phyloP scores from a whole-genome alignment of 2,888 invertebrate genomes.

The Cerceris rybyensis region DNA sequence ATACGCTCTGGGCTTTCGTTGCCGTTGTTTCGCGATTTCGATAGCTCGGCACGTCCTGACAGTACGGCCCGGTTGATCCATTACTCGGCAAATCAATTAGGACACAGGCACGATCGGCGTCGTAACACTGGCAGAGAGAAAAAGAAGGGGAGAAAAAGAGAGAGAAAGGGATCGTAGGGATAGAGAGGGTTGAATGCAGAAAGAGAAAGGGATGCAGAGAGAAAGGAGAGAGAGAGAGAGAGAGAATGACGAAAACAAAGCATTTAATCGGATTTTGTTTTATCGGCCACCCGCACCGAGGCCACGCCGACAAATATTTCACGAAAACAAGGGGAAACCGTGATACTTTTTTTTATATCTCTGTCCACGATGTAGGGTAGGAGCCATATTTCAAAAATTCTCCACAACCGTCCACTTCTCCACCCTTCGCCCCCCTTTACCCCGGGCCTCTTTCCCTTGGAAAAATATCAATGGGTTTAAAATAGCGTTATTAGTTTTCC shows the following conservation, averaged over 20 bases:
- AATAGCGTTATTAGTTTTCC: too few relatives aligned
- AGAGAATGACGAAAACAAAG: conserved; percentile 70
- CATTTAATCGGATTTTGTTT: conserved; percentile 75
- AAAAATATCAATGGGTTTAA: too few relatives aligned
- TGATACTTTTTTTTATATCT: conserved; percentile 15
- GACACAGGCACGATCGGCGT: conserved; percentile 55
- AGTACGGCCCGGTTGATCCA: conserved; percentile 57
- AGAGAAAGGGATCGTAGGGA: conserved; percentile 60
- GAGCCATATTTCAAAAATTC: conserved; percentile 61
- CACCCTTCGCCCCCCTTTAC: not conserved
- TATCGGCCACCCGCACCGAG: conserved; percentile 66
- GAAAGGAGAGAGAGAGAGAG: conserved; percentile 28
- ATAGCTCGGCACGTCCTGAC: conserved; percentile 12
- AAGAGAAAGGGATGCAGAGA: conserved; percentile 34
- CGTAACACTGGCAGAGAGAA: conserved; percentile 27
- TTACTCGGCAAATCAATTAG: conserved; percentile 69
- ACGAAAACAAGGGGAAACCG: conserved; percentile 59
- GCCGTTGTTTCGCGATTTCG: conserved; percentile 12
- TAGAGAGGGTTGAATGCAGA: not conserved
- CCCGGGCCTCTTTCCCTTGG: not conserved
- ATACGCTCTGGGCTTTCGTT: conserved; percentile 14
- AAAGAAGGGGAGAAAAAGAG: conserved; percentile 11
- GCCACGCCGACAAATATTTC: conserved; percentile 64
- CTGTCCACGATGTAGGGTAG: conserved; percentile 36
- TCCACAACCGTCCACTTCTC: conserved; percentile 20